Conservation (phyloP, 2,888 invertebrate species). For the Horisme vitalbata region DNA sequence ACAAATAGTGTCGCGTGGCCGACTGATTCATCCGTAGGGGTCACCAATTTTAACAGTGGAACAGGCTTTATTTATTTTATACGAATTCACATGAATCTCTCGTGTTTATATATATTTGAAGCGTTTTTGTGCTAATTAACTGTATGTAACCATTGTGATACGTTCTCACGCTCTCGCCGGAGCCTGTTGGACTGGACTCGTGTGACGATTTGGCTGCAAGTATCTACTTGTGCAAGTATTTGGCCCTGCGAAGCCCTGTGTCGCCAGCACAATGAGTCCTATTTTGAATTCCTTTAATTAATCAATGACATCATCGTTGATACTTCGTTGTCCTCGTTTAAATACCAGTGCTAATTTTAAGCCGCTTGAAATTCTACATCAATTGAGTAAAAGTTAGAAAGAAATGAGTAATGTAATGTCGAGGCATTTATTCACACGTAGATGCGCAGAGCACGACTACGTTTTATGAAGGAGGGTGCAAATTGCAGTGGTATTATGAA, state of each 20-base stretch:
- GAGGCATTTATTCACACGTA: constrained; percentile 13
- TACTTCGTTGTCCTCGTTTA: constrained; percentile 24
- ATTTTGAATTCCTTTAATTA: constrained; percentile 46
- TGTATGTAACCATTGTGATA: constrained; percentile 35
- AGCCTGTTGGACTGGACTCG: constrained; percentile 36
- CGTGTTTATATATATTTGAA: constrained; percentile 14
- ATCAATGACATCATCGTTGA: constrained; percentile 49
- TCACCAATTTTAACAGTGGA: constrained; percentile 31
- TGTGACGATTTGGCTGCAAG: constrained; percentile 34
- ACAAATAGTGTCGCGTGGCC: constrained; percentile 48
- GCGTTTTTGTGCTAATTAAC: constrained; percentile 27
- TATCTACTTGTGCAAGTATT: constrained; percentile 35
- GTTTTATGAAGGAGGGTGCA: constrained; percentile 18
- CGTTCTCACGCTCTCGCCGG: constrained; percentile 51
- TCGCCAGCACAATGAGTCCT: constrained; percentile 26
- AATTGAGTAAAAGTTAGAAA: constrained; percentile 4
- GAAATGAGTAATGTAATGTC: constrained; percentile 5
- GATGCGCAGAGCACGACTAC: constrained; percentile 4
- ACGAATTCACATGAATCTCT: constrained; percentile 15
- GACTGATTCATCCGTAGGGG: constrained; percentile 44
- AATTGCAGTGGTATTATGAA: constrained; percentile 24
- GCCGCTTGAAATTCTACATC: constrained; percentile 7
- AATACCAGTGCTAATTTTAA: constrained; percentile 16
- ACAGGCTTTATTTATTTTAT: constrained; percentile 29
- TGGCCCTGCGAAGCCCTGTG: constrained; percentile 21